Conservation (phyloP, 1,140 invertebrate species). For the Zaprionus vittiger region DNA sequence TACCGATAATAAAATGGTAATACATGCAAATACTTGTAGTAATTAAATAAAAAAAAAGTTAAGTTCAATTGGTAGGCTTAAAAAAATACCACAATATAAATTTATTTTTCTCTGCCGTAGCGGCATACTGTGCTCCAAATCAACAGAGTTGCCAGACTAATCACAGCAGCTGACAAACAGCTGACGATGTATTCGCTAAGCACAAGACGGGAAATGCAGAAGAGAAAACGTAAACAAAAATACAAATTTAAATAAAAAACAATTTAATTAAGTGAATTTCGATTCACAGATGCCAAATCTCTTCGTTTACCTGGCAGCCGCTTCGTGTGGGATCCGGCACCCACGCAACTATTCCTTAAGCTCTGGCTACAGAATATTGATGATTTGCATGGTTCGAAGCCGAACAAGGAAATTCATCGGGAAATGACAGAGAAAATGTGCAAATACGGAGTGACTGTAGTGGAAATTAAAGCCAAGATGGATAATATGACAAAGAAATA, state of each 20-base stretch:
- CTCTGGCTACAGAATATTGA: constrained; percentile 37
- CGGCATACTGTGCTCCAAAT: neutral
- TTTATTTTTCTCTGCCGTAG: neutral
- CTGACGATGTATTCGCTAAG: neutral
- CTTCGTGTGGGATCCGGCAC: constrained; percentile 24
- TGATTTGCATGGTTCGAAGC: neutral
- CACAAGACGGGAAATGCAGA: constrained; percentile 2
- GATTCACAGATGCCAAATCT: neutral
- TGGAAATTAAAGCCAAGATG: constrained; percentile 53
- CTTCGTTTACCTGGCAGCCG: neutral
- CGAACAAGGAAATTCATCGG: constrained; percentile 16
- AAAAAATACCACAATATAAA: too few species aligned
- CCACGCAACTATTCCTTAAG: constrained; percentile 37
- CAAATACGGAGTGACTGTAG: constrained; percentile 16
- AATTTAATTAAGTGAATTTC: neutral
- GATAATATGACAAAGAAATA: constrained; percentile 47
- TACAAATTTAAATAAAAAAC: neutral
- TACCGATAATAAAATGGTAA: neutral
- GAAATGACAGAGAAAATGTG: constrained; percentile 45
- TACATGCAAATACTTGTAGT: neutral
- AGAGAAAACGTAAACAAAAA: constrained; percentile 17
- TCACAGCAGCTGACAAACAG: neutral
- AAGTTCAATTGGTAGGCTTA: too few species aligned
- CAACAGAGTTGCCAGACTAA: neutral
- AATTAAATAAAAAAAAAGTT: too few species aligned